Conservation (phyloP, 1,140 invertebrate species). For the Trichogramma pretiosum region DNA sequence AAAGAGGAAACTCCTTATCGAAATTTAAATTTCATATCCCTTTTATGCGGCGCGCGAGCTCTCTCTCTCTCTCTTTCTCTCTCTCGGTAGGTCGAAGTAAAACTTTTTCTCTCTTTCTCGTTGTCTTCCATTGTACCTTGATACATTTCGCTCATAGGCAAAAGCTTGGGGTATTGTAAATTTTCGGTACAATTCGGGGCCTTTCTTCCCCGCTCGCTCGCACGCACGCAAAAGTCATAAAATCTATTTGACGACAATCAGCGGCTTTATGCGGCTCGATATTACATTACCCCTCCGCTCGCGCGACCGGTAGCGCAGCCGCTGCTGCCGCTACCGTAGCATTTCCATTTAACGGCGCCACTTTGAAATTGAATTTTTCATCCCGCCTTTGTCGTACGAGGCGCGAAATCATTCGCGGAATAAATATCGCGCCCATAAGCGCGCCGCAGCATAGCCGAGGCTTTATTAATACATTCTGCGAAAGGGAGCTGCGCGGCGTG, state of each 20-base stretch:
- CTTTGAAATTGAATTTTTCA: constrained; percentile 15
- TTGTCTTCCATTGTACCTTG: background rate
- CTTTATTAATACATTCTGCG: constrained; percentile 16
- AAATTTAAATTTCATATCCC: constrained; percentile 26
- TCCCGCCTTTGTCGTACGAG: constrained; percentile 11
- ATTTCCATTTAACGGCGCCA: constrained; percentile 8
- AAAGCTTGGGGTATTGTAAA: too few relatives aligned
- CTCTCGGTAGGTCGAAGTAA: background rate
- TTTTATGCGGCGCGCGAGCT: constrained; percentile 2
- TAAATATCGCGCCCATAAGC: constrained; percentile 8
- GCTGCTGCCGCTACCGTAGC: constrained; percentile 3
- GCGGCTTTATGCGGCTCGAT: constrained; percentile 5
- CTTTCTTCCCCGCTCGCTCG: background rate
- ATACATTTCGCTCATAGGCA: background rate
- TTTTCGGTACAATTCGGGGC: background rate
- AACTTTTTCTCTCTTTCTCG: background rate
- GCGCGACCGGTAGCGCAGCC: too few relatives aligned
- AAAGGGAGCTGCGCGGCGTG: background rate
- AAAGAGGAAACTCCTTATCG: constrained; percentile 17
- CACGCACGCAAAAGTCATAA: background rate
- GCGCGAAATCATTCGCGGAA: constrained; percentile 18
- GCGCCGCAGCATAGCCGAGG: background rate
- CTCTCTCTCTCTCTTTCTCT: constrained; percentile 7
- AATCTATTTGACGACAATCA: constrained; percentile 6
- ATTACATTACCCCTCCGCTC: constrained; percentile 9